phyloP scores from a whole-genome alignment of 1,140 invertebrate species.

The Diorhabda sublineata region DNA sequence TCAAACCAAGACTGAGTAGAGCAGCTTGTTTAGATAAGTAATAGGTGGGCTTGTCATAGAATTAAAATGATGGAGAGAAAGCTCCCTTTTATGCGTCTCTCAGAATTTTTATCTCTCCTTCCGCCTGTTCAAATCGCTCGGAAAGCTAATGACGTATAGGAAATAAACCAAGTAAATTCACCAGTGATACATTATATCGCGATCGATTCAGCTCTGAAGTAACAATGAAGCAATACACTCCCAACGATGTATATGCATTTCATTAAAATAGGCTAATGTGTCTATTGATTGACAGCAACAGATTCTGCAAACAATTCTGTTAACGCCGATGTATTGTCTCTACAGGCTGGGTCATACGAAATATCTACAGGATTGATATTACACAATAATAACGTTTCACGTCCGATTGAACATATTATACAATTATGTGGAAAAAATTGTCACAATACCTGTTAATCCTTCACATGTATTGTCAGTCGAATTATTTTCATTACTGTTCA shows the following conservation, averaged over 20 bases:
- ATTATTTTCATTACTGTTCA: no score
- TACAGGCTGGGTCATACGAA: background rate
- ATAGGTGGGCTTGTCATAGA: conserved; percentile 21
- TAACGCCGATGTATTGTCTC: background rate
- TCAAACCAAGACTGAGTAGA: conserved; percentile 10
- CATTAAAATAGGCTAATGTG: conserved; percentile 1
- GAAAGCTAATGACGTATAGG: background rate
- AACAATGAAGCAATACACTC: background rate
- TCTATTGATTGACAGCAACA: background rate
- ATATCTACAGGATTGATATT: background rate
- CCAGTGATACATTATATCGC: background rate
- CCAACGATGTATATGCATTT: background rate
- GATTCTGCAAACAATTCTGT: background rate
- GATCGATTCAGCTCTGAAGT: background rate
- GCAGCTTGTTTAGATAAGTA: conserved; percentile 24
- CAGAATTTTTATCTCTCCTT: conserved; percentile 7
- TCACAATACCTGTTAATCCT: no score
- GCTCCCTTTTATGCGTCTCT: conserved; percentile 22
- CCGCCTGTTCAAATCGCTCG: background rate
- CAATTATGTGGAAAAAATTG: no score
- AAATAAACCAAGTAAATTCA: conserved; percentile 1
- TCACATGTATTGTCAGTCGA: no score
- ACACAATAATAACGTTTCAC: no score
- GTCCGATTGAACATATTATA: no score
- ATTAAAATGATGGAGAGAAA: conserved; percentile 28